phyloP scores from a whole-genome alignment of 2,113 vertebrate species.

The Laticauda colubrina region DNA sequence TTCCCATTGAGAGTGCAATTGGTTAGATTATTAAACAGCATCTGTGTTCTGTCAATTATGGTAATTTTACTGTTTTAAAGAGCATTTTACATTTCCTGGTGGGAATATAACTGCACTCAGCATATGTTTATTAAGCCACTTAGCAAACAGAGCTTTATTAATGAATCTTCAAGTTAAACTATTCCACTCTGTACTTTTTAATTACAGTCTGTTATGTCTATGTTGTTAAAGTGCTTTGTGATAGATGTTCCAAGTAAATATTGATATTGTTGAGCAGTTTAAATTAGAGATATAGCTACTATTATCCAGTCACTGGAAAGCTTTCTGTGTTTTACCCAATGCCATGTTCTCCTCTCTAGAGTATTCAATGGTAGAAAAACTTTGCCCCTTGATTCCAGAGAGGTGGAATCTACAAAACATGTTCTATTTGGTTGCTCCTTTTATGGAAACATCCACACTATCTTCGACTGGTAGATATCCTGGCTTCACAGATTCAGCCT shows the following conservation, averaged over 20 bases:
- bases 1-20: conserved; percentile 58
- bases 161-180: conserved; percentile 14
- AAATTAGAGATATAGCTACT: neutral
- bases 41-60: conserved; percentile 66
- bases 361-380: neutral
- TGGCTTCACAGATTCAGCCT: neutral
- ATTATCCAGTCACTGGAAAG: neutral
- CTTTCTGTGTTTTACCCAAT: neutral
- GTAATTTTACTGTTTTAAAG: conserved; percentile 62
- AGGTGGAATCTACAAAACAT: neutral
- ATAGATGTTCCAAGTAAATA: neutral
- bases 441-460: neutral
- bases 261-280: neutral
- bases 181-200: neutral
- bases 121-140: conserved; percentile 53
- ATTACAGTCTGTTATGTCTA: conserved; percentile 24
- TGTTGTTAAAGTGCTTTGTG: neutral
- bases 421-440: neutral
- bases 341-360: neutral
- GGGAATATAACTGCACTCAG: conserved; percentile 53
- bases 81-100: conserved; percentile 62
- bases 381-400: neutral
- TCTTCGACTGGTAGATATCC: neutral
- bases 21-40: conserved; percentile 65
- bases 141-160: conserved; percentile 44